phyloP scores from a whole-genome alignment of 92 coral and sea anemone genomes.

The Epizoanthus rinbou region DNA sequence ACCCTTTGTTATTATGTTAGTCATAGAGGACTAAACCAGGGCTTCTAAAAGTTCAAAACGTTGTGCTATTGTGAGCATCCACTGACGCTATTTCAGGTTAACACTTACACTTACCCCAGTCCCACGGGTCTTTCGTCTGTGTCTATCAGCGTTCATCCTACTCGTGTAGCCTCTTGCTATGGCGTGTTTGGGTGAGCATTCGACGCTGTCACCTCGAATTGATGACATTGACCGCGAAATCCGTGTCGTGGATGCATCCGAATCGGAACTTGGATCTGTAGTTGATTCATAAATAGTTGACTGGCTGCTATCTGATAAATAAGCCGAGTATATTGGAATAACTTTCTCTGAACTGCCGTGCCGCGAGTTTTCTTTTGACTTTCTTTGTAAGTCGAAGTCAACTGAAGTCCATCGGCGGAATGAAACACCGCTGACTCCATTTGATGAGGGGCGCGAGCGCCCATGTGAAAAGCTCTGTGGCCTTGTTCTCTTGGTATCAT shows the following conservation, averaged over 20 bases:
- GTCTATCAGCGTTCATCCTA: background rate
- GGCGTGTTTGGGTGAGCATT: background rate
- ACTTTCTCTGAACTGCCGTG: background rate
- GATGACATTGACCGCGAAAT: constrained; percentile 19
- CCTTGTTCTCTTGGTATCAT: constrained; percentile 3
- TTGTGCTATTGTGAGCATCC: background rate
- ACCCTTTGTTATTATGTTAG: no score
- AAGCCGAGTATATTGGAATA: constrained; percentile 7
- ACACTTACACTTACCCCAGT: background rate
- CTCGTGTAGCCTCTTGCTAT: constrained; percentile 3
- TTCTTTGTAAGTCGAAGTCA: constrained; percentile 29
- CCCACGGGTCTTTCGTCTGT: background rate
- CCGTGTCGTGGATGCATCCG: constrained; percentile 2
- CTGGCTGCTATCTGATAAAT: background rate
- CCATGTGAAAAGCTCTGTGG: constrained; percentile 35
- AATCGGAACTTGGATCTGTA: constrained; percentile 34
- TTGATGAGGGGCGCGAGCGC: background rate
- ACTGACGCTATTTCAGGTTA: background rate
- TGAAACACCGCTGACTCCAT: constrained; percentile 28
- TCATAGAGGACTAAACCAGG: no score
- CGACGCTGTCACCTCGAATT: background rate
- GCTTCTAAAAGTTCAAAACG: no score
- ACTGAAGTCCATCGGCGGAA: constrained; percentile 39
- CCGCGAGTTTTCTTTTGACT: background rate
- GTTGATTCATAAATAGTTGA: constrained; percentile 14